These are phyloP conservation scores for Drosophila incognita DNA, from an alignment of 2,888 invertebrate genomes.

Conservation along the genomic window DNA sequence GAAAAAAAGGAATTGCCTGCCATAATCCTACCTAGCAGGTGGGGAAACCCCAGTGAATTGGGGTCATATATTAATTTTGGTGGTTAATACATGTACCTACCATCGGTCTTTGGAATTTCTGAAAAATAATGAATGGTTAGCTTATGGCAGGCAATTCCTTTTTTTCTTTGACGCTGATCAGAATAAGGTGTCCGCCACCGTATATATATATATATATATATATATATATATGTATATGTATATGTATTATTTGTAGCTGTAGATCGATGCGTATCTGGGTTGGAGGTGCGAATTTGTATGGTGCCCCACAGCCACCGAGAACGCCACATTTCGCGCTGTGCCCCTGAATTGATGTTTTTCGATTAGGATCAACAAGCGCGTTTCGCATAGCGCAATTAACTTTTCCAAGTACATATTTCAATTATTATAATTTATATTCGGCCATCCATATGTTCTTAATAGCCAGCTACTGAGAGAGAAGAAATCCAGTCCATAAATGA, in stretches of 20 bases:
- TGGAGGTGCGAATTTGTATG: slow-evolving; percentile 37
- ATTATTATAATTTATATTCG: slow-evolving; percentile 79
- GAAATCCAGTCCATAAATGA: slow-evolving; percentile 46
- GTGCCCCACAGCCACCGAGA: slow-evolving; percentile 24
- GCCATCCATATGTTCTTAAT: slow-evolving; percentile 64
- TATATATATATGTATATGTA: not conserved
- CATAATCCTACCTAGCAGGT: too few species aligned
- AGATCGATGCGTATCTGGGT: slow-evolving; percentile 33
- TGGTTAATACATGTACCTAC: too few species aligned
- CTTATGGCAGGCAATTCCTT: too few species aligned
- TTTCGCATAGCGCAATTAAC: slow-evolving; percentile 69
- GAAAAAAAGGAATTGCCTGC: too few species aligned
- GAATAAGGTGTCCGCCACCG: too few species aligned
- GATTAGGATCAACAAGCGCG: slow-evolving; percentile 74
- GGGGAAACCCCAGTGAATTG: too few species aligned
- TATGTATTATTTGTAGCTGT: slow-evolving; percentile 11
- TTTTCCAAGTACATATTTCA: slow-evolving; percentile 72
- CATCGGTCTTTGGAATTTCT: too few species aligned
- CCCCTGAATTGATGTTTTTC: slow-evolving; percentile 70
- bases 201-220: slow-evolving; percentile 3
- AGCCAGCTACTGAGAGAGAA: slow-evolving; percentile 29
- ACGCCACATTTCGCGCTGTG: slow-evolving; percentile 19
- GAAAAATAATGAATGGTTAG: too few species aligned
- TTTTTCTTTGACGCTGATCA: too few species aligned
- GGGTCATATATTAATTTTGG: too few species aligned